Conservation (phyloP, 2,113 vertebrate genomes). For the Serinus canaria region DNA sequence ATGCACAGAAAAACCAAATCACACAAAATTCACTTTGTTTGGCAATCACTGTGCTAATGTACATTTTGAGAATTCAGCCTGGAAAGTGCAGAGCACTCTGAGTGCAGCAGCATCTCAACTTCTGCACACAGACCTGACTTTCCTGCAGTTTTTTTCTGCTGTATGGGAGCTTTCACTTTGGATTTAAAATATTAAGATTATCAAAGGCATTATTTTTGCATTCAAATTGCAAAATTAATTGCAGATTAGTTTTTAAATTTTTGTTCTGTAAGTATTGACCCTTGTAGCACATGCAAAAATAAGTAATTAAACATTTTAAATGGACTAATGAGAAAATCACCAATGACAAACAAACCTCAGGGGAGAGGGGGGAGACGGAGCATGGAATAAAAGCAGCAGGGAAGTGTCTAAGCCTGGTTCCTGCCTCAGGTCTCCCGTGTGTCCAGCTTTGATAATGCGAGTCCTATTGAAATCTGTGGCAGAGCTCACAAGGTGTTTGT, state of each 20-base stretch:
- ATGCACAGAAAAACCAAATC: background rate
- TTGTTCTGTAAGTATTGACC: background rate
- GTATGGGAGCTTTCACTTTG: conserved; percentile 10
- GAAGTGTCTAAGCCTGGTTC: background rate
- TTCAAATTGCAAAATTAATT: background rate
- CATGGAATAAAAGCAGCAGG: conserved; percentile 42
- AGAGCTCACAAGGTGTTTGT: background rate
- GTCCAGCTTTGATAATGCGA: background rate
- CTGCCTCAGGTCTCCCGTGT: background rate
- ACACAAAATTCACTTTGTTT: background rate
- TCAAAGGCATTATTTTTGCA: background rate
- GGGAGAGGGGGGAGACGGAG: background rate
- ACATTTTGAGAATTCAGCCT: conserved; percentile 17
- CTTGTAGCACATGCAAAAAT: background rate
- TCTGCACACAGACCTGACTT: background rate
- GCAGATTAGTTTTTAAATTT: background rate
- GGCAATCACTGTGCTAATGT: background rate
- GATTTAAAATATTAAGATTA: background rate
- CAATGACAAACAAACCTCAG: background rate
- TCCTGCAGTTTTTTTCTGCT: background rate
- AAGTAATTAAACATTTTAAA: background rate
- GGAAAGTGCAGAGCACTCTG: background rate
- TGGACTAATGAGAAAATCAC: background rate
- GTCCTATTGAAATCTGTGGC: background rate
- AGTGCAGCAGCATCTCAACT: background rate